These are phyloP conservation scores for Centropyge bicolor DNA, from an alignment of 2,797 vertebrate genomes.

Conservation along the genomic window DNA sequence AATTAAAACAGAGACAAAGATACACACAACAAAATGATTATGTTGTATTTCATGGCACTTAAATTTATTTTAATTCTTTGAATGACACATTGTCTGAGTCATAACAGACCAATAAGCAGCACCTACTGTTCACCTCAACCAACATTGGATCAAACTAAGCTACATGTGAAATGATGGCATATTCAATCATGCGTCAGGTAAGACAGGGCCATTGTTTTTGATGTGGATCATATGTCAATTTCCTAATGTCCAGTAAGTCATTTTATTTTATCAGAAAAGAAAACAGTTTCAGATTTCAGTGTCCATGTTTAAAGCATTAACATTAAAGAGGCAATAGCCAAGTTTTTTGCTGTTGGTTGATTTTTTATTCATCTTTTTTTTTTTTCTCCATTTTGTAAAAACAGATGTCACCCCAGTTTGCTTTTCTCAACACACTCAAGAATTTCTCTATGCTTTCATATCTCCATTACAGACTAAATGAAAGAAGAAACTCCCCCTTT, in stretches of 20 bases:
- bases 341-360: too few species aligned
- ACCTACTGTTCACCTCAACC: neutral
- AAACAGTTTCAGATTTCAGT: neutral
- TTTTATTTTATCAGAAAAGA: neutral
- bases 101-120: neutral
- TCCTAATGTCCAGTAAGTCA: neutral
- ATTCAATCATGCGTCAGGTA: neutral
- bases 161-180: neutral
- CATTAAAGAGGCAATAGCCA: neutral
- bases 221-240: neutral
- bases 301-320: constrained; percentile 8
- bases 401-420: too few species aligned
- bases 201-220: neutral
- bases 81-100: neutral
- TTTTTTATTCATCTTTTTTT: too few species aligned
- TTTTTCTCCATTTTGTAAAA: too few species aligned
- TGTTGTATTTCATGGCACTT: neutral
- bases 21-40: constrained; percentile 2
- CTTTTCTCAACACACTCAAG: too few species aligned
- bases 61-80: neutral
- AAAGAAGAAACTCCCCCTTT: too few species aligned
- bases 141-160: neutral
- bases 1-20: constrained; percentile 5
- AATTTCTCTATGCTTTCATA: too few species aligned
- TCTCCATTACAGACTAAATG: too few species aligned